Conservation (phyloP, 2,888 invertebrate genomes). For the Crocallis elinguaria region DNA sequence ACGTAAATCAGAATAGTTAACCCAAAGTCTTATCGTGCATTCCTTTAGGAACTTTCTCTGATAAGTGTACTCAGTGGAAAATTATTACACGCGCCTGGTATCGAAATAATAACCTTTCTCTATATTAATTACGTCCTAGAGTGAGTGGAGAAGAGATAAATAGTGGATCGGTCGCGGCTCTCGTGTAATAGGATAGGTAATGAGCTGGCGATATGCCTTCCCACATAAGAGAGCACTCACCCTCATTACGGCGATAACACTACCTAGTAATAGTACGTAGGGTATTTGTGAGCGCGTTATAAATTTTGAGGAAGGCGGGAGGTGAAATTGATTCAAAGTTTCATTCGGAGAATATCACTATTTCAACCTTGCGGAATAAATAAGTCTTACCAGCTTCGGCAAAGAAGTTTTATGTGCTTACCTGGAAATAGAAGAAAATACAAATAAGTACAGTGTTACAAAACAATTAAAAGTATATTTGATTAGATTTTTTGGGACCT, state of each 20-base stretch:
- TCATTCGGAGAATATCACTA: background rate
- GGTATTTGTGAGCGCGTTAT: background rate
- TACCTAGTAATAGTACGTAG: background rate
- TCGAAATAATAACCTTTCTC: constrained; percentile 78
- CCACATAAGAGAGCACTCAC: constrained; percentile 62
- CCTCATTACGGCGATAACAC: constrained; percentile 46
- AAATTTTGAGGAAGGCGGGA: background rate
- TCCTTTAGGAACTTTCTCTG: constrained; percentile 72
- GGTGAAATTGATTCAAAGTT: background rate
- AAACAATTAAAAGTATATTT: too few relatives aligned
- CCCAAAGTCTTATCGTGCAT: constrained; percentile 53
- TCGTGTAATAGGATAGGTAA: constrained; percentile 65
- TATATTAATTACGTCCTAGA: constrained; percentile 79
- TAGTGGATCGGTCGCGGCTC: constrained; percentile 44
- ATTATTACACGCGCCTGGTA: constrained; percentile 60
- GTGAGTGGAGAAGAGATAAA: constrained; percentile 72
- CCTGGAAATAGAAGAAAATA: constrained; percentile 45
- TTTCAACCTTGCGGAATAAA: too few relatives aligned
- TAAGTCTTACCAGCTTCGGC: constrained; percentile 18
- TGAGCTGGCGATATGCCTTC: constrained; percentile 63
- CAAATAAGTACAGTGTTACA: constrained; percentile 8
- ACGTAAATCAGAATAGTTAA: constrained; percentile 43
- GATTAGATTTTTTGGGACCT: too few relatives aligned
- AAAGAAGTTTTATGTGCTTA: constrained; percentile 40
- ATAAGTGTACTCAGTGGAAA: constrained; percentile 64